These are phyloP conservation scores for Hirundo rustica DNA, from an alignment of 2,797 vertebrate species.

Conservation along the genomic window DNA sequence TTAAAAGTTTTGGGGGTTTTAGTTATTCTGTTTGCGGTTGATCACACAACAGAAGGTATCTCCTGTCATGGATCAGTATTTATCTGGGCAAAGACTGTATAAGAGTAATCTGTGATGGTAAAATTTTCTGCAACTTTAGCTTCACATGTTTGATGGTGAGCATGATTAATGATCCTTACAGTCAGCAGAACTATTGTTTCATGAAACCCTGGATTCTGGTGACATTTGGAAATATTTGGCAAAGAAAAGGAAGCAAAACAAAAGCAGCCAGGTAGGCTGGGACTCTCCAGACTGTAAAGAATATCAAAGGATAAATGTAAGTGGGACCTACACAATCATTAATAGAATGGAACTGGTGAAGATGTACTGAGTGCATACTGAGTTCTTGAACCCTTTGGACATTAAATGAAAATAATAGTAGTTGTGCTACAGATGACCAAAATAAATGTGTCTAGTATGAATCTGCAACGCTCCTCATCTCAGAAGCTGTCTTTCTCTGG, in stretches of 20 bases:
- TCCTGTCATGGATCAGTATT: not conserved
- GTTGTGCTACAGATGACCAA: not conserved
- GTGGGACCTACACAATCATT: not conserved
- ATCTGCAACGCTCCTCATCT: not conserved
- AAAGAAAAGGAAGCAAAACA: not conserved
- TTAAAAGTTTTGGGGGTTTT: not conserved
- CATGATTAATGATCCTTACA: not conserved
- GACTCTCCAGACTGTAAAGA: not conserved
- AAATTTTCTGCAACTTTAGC: not conserved
- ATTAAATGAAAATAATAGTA: not conserved
- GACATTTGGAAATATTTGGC: not conserved
- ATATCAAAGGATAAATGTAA: not conserved
- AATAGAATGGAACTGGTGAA: not conserved
- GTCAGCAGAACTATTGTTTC: not conserved
- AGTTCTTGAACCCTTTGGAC: not conserved
- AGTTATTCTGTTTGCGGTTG: not conserved
- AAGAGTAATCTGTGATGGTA: not conserved
- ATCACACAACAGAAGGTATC: not conserved
- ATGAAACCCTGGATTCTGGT: not conserved
- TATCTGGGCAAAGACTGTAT: not conserved
- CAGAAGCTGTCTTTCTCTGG: not conserved
- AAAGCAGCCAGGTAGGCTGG: not conserved
- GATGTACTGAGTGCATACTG: not conserved
- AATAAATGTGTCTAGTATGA: not conserved
- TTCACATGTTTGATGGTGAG: not conserved